These are phyloP conservation scores for Thera britannica DNA, from an alignment of 2,888 invertebrate species.

Conservation along the genomic window DNA sequence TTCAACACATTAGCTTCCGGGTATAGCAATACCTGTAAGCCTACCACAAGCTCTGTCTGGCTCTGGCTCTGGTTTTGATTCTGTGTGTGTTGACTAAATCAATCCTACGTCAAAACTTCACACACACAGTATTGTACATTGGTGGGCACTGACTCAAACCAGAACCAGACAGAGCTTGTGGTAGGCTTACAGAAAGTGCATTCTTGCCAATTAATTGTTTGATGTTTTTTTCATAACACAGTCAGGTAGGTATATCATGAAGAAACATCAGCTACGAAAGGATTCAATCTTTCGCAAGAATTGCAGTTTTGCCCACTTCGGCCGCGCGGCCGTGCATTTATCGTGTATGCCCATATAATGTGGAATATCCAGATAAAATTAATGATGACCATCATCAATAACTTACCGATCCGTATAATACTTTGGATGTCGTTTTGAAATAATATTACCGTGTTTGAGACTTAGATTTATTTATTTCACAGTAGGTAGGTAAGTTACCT, in stretches of 20 bases:
- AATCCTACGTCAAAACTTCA: too few relatives aligned
- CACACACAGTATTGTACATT: too few relatives aligned
- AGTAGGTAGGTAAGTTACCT: too few relatives aligned
- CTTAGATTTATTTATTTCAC: neutral
- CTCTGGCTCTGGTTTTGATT: too few relatives aligned
- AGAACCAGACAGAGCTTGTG: too few relatives aligned
- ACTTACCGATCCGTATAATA: slow-evolving; percentile 1
- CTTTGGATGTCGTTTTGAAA: slow-evolving; percentile 16
- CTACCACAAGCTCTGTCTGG: too few relatives aligned
- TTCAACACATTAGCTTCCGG: slow-evolving; percentile 12
- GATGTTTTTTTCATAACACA: slow-evolving; percentile 1
- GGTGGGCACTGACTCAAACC: too few relatives aligned
- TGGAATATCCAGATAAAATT: slow-evolving; percentile 26
- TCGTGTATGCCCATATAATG: slow-evolving; percentile 37
- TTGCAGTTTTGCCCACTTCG: slow-evolving; percentile 44
- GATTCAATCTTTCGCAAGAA: slow-evolving; percentile 41
- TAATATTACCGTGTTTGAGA: neutral
- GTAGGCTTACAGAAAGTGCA: neutral
- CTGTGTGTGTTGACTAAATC: too few relatives aligned
- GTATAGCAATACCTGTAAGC: neutral
- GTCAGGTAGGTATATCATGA: slow-evolving; percentile 2
- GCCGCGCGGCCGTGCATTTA: slow-evolving; percentile 12
- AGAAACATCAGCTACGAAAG: slow-evolving; percentile 23
- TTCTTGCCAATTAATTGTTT: slow-evolving; percentile 9
- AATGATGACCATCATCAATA: slow-evolving; percentile 33